These are phyloP conservation scores for Meles meles DNA, from an alignment of 2,113 vertebrate genomes.

Conservation along the genomic window DNA sequence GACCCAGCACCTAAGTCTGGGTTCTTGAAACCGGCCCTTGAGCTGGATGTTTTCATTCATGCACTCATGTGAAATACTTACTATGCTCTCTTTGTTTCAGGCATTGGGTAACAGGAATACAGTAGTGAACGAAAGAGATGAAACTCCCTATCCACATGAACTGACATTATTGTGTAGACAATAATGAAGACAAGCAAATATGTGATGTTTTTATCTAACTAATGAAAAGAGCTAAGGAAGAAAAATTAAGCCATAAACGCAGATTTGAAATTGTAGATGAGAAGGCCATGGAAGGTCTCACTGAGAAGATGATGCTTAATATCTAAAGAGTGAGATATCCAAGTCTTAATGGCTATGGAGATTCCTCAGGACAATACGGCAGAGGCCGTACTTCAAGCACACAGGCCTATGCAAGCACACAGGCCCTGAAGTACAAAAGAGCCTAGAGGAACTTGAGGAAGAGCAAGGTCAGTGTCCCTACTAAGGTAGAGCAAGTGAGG, in stretches of 20 bases:
- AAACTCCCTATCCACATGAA: not conserved
- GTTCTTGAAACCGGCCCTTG: not conserved
- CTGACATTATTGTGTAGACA: not conserved
- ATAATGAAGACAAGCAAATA: not conserved
- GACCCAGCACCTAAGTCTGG: not conserved
- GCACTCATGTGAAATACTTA: not conserved
- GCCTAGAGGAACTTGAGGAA: not conserved
- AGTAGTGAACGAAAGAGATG: not conserved
- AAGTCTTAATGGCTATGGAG: not conserved
- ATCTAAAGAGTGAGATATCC: not conserved
- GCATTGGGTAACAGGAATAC: not conserved
- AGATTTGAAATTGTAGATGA: conserved; percentile 5
- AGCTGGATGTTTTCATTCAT: not conserved
- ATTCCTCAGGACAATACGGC: not conserved
- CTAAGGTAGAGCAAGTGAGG: not conserved
- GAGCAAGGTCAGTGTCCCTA: not conserved
- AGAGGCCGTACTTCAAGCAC: not conserved
- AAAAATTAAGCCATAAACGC: not conserved
- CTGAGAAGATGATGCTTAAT: not conserved
- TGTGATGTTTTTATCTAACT: conserved; percentile 8
- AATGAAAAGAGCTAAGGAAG: not conserved
- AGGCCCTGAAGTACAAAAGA: not conserved
- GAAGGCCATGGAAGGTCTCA: not conserved
- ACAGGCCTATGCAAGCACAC: not conserved
- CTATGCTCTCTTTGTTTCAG: not conserved